Percentiles rank a stretch among this genome's conserved stretches.
Conservation (phyloP, 2,888 invertebrate species). For the Brachyopa scutellaris region DNA sequence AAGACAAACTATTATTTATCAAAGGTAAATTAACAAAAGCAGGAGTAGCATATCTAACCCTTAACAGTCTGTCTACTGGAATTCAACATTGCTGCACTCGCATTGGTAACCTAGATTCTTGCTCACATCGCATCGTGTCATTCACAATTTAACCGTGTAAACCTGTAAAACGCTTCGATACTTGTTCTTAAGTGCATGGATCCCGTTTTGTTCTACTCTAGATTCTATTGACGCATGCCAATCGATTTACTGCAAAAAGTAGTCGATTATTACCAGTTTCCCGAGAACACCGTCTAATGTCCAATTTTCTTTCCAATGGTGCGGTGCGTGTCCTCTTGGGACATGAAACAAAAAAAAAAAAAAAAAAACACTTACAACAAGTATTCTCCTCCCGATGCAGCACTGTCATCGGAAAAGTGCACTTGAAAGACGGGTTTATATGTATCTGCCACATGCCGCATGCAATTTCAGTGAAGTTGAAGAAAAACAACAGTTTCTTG, state of each 20-base stretch:
- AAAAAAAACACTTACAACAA: background rate
- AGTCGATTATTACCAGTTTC: slow-evolving; percentile 35
- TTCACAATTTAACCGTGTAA: slow-evolving; percentile 56
- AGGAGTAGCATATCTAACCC: slow-evolving; percentile 32
- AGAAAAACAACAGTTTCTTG: slow-evolving; percentile 63
- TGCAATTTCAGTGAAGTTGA: slow-evolving; percentile 13
- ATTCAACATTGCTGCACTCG: slow-evolving; percentile 4
- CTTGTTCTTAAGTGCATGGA: slow-evolving; percentile 42
- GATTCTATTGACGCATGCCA: slow-evolving; percentile 68
- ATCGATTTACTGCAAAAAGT: slow-evolving; percentile 40
- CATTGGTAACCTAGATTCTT: slow-evolving; percentile 51
- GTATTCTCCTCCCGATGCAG: background rate
- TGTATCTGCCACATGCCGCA: slow-evolving; percentile 9
- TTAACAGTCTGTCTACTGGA: too few species aligned
- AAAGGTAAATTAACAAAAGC: background rate
- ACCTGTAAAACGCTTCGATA: slow-evolving; percentile 54
- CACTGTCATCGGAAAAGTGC: slow-evolving; percentile 28
- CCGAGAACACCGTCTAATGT: slow-evolving; percentile 35
- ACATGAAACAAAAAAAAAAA: too few species aligned
- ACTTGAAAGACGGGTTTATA: slow-evolving; percentile 43
- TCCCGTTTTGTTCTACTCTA: slow-evolving; percentile 69
- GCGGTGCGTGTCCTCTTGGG: slow-evolving; percentile 23
- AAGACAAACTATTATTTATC: slow-evolving; percentile 48
- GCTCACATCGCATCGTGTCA: slow-evolving; percentile 18
- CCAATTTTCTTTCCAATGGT: slow-evolving; percentile 34